Evolutionary conservation across 2,888 invertebrate species (phyloP), one percentile per base, ranked within the genome.

Genomic region (Amblyjoppa fuscipennis): DNA sequence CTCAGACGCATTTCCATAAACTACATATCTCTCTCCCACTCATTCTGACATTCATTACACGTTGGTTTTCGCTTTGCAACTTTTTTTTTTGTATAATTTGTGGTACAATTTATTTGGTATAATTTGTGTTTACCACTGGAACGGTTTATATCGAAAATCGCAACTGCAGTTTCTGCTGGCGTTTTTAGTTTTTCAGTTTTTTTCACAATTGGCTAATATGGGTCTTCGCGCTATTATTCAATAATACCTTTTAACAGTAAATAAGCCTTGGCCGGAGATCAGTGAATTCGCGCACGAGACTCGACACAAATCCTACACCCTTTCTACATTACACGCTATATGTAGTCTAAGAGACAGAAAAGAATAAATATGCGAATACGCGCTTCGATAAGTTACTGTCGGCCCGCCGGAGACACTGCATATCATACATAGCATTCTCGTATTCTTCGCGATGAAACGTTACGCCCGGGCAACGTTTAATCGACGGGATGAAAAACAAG

Each of bases 281-380:
- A 13, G 56, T 25, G 4, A 69, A 25, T 34, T 49, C 64, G 61
- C 74, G 68, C 68, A 34, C 38, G 68, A 70, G 59, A 82, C 76
- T 28, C 70, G 79, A 64, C 49, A 11, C 11, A 28, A 71, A 81
- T 66, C 59, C 85, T 69, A 70, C 85, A 79, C 85, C 82, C 79
- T 81, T 79, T 49, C 71, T 82, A 78, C 75, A 34, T 82, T 70
- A 66, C 13, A 70, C 64, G 56, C 49, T 82, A 71, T 38, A 51
- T 49, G 34, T 78, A 70, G 25, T 28, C 28, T 59, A 28, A 59
- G 28, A 49, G 45, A 16, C 13, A 59, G 28, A 11, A 28, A 79
- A 38, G 70, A 78, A 70, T 78, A 78, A 78, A 78, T 78, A 69
- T 56, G 59, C 78, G 70, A 59, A 70, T 78, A 69, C 69, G 78